These are phyloP conservation scores for Drosophila cardini DNA, from an alignment of 1,140 invertebrate genomes.

Conservation along the genomic window DNA sequence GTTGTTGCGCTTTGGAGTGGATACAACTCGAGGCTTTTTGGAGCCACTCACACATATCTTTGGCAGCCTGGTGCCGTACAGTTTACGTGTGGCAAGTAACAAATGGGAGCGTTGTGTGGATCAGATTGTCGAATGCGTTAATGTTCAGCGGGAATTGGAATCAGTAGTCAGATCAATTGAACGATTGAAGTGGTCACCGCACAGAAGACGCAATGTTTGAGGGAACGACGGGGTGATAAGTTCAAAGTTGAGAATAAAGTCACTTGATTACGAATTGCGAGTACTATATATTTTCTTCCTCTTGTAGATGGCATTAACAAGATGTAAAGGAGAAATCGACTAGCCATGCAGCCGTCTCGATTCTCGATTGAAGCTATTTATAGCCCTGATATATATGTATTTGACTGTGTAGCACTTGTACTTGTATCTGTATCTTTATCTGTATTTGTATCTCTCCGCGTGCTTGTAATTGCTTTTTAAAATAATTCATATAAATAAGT, in stretches of 20 bases:
- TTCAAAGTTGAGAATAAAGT: conserved; percentile 37
- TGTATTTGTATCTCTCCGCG: conserved; percentile 1
- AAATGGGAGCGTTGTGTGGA: conserved; percentile 52
- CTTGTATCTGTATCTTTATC: conserved; percentile 1
- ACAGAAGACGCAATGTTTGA: conserved; percentile 7
- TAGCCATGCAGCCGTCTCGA: conserved; percentile 3
- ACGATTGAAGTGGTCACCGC: conserved; percentile 22
- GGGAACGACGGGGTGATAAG: not conserved
- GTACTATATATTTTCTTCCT: not conserved
- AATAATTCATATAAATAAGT: conserved; percentile 33
- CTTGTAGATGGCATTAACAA: not conserved
- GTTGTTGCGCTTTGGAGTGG: conserved; percentile 19
- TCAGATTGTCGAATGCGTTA: conserved; percentile 34
- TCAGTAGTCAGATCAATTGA: conserved; percentile 27
- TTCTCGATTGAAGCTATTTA: conserved; percentile 22
- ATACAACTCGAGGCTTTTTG: not conserved
- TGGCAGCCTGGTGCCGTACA: conserved; percentile 38
- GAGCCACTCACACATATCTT: conserved; percentile 49
- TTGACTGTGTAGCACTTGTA: not conserved
- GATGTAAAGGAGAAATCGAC: not conserved
- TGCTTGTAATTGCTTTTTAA: conserved; percentile 23
- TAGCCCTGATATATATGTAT: conserved; percentile 5
- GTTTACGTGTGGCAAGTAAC: conserved; percentile 24
- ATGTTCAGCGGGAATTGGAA: conserved; percentile 41
- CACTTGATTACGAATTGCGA: conserved; percentile 4